Conservation (phyloP, 2,797 vertebrate genomes). For the Tapera naevia region DNA sequence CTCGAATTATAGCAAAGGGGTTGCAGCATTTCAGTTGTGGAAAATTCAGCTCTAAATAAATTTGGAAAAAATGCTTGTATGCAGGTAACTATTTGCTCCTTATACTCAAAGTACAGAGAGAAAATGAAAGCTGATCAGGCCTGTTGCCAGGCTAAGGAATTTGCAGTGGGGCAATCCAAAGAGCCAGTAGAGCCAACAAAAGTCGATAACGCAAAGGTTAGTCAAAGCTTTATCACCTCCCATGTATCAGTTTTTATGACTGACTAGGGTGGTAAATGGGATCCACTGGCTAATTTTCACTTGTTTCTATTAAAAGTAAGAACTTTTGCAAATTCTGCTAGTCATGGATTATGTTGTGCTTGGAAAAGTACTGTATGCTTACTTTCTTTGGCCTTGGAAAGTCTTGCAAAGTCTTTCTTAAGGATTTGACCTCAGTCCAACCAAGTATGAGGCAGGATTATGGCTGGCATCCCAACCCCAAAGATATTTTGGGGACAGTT, state of each 20-base stretch:
- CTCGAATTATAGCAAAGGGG: background rate
- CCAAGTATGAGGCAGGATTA: background rate
- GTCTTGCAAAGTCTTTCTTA: background rate
- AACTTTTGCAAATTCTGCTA: background rate
- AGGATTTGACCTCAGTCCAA: background rate
- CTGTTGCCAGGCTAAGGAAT: background rate
- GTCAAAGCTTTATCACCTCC: background rate
- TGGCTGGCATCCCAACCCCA: slow-evolving; percentile 29
- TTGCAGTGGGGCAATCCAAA: background rate
- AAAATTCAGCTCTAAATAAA: slow-evolving; percentile 4
- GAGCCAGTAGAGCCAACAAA: background rate
- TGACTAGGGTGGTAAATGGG: background rate
- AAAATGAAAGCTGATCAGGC: background rate
- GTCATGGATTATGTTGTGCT: background rate
- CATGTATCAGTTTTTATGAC: background rate
- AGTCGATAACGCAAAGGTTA: background rate
- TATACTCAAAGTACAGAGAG: background rate
- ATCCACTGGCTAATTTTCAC: background rate
- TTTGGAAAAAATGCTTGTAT: background rate
- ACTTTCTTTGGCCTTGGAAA: background rate
- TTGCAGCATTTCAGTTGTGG: background rate
- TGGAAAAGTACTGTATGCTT: slow-evolving; percentile 29
- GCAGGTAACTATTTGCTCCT: background rate
- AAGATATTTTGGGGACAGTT: slow-evolving; percentile 19
- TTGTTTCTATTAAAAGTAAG: background rate